Evolutionary conservation across 2,113 vertebrate genomes (phyloP), one percentile per base, ranked within the genome.

Genomic region (Lota lota): DNA sequence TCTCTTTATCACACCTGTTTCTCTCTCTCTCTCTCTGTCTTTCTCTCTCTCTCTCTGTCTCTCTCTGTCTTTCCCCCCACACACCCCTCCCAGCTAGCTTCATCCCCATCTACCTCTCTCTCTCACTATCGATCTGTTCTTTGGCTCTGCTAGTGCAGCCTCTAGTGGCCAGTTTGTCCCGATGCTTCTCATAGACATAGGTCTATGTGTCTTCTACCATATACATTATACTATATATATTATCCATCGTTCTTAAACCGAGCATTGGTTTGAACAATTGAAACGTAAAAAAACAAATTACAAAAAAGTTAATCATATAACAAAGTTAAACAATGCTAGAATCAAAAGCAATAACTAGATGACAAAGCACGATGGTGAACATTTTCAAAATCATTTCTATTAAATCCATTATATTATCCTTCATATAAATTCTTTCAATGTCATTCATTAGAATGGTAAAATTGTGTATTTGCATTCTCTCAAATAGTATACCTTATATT

Each of bases 81-180:
- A 54, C 53, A 54, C 15, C 11, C 53, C 3, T n/a, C n/a, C n/a
- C n/a, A n/a, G n/a, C 66, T 19, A 20, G 60, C 70, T 65, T 63
- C 58, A 59, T 76, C 61, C 64, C 64, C 63, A 67, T 68, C 65
- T 63, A 64, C 62, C 67, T 79, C 61, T 72, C 70, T 70, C 66
- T 71, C 68, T 33, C 68, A 70, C 68, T 17, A 74, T 64, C 74
- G 70, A 76, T 79, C 54, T 21, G n/a, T 21, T 12, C 20, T 21
- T 3, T 80, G 72, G 75, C 79, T 88, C 83, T 77, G 75, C 82
- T 86, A 74, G 82, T 87, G 88, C 87, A 88, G 85, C 91, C 92
- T 84, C 90, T 93, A 91, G 91, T 88, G 92, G 91, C 75, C 70
- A 76, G 50, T 59, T 74, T 64, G 22, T 75, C 75, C 60, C n/a